Percentiles rank a stretch among this genome's conserved stretches.
These are phyloP conservation scores for Erpetoichthys calabaricus DNA, from an alignment of 2,797 vertebrate species.

Conservation along the genomic window DNA sequence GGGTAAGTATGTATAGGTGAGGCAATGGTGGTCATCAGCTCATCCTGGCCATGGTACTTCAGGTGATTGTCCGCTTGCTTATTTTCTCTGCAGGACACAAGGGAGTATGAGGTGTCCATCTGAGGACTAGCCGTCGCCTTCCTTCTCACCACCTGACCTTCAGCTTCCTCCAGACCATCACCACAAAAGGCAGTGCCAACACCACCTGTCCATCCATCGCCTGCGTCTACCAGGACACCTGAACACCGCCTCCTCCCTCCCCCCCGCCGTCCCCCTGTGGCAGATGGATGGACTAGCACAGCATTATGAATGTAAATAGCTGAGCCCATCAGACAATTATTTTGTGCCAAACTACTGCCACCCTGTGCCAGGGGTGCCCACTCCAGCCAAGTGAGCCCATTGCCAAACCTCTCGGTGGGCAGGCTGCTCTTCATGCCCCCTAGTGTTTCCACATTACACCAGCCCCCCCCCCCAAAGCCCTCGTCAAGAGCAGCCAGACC, in stretches of 20 bases:
- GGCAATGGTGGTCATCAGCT: not conserved
- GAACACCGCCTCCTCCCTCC: not conserved
- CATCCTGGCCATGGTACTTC: too few relatives aligned
- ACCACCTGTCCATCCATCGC: not conserved
- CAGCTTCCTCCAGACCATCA: constrained; percentile 28
- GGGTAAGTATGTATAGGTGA: constrained; percentile 47
- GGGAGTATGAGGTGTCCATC: constrained; percentile 88
- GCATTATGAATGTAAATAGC: too few relatives aligned
- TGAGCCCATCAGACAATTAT: too few relatives aligned
- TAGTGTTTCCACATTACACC: too few relatives aligned
- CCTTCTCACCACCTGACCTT: constrained; percentile 11
- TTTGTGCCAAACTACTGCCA: too few relatives aligned
- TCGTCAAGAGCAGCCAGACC: too few relatives aligned
- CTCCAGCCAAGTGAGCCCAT: not conserved
- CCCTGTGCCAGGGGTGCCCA: constrained; percentile 12
- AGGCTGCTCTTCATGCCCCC: too few relatives aligned
- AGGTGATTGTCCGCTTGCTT: constrained; percentile 5
- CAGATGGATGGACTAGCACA: not conserved
- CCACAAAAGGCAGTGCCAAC: constrained; percentile 10
- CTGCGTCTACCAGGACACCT: not conserved
- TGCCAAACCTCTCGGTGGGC: too few relatives aligned
- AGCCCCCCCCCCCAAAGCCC: too few relatives aligned
- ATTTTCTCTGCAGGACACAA: constrained; percentile 55
- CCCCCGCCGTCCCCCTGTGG: constrained; percentile 12
- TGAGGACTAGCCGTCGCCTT: constrained; percentile 32